Evolutionary conservation across 2,113 vertebrate genomes (phyloP).

Genomic region (Oncorhynchus kisutch): DNA sequence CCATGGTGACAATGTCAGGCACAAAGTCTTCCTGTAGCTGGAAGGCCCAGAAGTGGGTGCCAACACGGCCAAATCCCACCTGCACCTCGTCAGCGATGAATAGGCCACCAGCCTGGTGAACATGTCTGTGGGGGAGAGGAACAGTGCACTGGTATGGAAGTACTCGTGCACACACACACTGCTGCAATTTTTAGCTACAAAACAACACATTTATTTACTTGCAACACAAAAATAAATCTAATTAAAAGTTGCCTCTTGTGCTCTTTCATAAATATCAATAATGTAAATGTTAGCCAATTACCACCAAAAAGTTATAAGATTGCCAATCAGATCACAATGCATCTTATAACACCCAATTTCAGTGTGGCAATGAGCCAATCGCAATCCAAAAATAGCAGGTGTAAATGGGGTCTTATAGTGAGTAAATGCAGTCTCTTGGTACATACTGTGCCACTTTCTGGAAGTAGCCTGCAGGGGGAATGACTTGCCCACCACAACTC

Average conservation of each 20-base stretch:
- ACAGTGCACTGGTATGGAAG: background rate
- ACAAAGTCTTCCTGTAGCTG: constrained; percentile 91
- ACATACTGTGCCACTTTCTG: constrained; percentile 97
- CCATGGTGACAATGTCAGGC: constrained; percentile 97
- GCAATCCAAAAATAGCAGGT: background rate
- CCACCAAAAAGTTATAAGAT: no score
- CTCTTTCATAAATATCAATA: no score
- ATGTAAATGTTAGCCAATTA: no score
- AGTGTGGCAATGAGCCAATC: no score
- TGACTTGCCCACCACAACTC: constrained; percentile 96
- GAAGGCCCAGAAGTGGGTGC: constrained; percentile 93
- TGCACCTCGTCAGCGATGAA: constrained; percentile 97
- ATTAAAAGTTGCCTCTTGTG: no score
- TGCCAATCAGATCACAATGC: no score
- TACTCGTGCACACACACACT: background rate
- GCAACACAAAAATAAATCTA: no score
- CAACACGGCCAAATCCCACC: constrained; percentile 93
- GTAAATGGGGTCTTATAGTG: background rate
- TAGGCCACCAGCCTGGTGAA: constrained; percentile 81
- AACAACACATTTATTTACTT: no score
- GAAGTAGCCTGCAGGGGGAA: constrained; percentile 95
- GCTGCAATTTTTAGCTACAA: no score
- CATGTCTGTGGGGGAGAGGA: constrained; percentile 70
- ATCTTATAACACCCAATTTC: no score
- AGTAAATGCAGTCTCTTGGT: constrained; percentile 31